Conservation (phyloP, 2,797 vertebrate species). For the Sebastes flavidus region DNA sequence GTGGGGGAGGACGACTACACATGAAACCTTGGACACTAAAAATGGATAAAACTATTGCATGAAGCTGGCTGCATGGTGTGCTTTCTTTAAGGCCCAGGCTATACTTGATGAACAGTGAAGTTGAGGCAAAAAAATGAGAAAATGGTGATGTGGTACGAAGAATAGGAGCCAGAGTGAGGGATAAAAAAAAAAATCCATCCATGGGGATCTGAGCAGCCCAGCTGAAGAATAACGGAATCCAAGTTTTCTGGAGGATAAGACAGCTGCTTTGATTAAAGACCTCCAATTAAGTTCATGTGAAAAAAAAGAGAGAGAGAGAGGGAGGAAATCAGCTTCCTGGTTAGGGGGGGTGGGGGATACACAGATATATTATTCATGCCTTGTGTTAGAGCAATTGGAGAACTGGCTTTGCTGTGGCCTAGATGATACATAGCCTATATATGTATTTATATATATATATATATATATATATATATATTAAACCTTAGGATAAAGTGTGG, state of each 20-base stretch:
- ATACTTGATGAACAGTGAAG: conserved; percentile 71
- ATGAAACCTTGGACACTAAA: conserved; percentile 63
- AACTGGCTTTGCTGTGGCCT: conserved; percentile 74
- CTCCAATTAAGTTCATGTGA: conserved; percentile 81
- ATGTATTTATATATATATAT: conserved; percentile 18
- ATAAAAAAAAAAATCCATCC: conserved; percentile 53
- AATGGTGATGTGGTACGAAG: conserved; percentile 81
- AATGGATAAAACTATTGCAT: conserved; percentile 81
- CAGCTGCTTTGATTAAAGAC: conserved; percentile 65
- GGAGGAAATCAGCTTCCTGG: conserved; percentile 85
- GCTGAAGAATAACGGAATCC: conserved; percentile 68
- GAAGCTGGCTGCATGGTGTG: conserved; percentile 62
- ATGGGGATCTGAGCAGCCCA: conserved; percentile 60
- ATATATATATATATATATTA: conserved; percentile 19
- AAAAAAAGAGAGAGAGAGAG: conserved; percentile 34
- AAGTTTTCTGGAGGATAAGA: conserved; percentile 65
- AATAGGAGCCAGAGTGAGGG: conserved; percentile 66
- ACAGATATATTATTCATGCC: conserved; percentile 81
- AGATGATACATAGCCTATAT: conserved; percentile 61
- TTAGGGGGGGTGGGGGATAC: conserved; percentile 53
- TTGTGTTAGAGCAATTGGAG: conserved; percentile 73
- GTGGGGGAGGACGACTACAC: conserved; percentile 70
- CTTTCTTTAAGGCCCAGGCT: conserved; percentile 59
- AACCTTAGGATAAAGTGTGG: conserved; percentile 56
- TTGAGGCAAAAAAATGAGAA: conserved; percentile 62